These are phyloP conservation scores for Luehdorfia chinensis DNA, from an alignment of 1,140 invertebrate species.

Conservation along the genomic window DNA sequence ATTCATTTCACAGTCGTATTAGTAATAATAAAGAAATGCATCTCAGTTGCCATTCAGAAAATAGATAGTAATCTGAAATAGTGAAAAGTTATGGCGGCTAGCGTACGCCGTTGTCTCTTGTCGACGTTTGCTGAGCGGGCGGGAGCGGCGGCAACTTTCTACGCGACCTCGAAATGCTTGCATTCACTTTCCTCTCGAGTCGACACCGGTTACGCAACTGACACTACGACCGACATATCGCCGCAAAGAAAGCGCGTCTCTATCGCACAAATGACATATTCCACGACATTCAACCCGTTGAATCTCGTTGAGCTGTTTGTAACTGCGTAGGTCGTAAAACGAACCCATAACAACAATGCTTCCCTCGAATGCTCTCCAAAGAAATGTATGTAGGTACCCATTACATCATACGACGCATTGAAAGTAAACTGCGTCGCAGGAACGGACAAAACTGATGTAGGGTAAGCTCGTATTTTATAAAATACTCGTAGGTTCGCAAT, in stretches of 20 bases:
- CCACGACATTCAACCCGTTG: neutral
- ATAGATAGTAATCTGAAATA: slow-evolving; percentile 13
- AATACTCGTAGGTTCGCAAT: slow-evolving; percentile 61
- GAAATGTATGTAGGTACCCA: neutral
- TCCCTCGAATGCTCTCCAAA: neutral
- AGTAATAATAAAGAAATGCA: no score
- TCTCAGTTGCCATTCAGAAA: slow-evolving; percentile 17
- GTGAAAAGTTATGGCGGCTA: slow-evolving; percentile 18
- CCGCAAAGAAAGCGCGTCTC: slow-evolving; percentile 37
- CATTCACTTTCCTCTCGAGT: slow-evolving; percentile 73
- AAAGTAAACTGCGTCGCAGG: slow-evolving; percentile 11
- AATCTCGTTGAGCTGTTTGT: neutral
- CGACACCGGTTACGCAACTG: slow-evolving; percentile 70
- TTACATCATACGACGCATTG: slow-evolving; percentile 12
- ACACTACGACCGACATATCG: slow-evolving; percentile 62
- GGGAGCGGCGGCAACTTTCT: slow-evolving; percentile 64
- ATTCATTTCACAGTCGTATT: no score
- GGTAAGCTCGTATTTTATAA: slow-evolving; percentile 48
- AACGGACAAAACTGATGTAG: slow-evolving; percentile 11
- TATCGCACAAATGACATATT: slow-evolving; percentile 21
- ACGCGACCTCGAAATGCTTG: slow-evolving; percentile 73
- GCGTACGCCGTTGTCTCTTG: slow-evolving; percentile 24
- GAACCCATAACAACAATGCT: neutral
- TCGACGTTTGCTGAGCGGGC: slow-evolving; percentile 29
- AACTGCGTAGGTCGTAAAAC: neutral